phyloP scores from a whole-genome alignment of 1,140 invertebrate genomes.

The Drosophila parvula region DNA sequence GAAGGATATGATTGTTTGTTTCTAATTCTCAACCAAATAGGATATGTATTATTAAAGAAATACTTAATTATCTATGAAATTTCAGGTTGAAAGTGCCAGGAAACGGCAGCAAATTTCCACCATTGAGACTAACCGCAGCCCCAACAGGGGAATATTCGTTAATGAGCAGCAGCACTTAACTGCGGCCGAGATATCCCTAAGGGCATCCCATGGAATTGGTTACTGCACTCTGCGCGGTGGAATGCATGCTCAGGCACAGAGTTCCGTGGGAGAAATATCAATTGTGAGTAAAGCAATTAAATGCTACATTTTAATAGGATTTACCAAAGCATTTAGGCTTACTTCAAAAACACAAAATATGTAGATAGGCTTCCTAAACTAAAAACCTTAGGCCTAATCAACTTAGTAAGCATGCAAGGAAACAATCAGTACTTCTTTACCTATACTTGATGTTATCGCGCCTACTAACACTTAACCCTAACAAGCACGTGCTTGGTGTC shows the following conservation, averaged over 20 bases:
- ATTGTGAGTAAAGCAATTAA: constrained; percentile 53
- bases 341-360: too few relatives aligned
- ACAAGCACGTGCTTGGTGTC: too few relatives aligned
- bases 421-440: too few relatives aligned
- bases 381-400: too few relatives aligned
- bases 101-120: constrained; percentile 90
- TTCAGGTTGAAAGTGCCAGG: constrained; percentile 86
- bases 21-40: too few relatives aligned
- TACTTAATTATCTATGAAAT: background rate
- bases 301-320: background rate
- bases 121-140: constrained; percentile 89
- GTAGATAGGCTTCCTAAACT: too few relatives aligned
- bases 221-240: constrained; percentile 89
- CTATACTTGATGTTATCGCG: too few relatives aligned
- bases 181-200: constrained; percentile 73
- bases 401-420: too few relatives aligned
- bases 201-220: constrained; percentile 85
- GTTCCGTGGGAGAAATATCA: constrained; percentile 60
- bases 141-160: constrained; percentile 86
- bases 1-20: too few relatives aligned
- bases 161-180: constrained; percentile 84
- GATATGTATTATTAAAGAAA: background rate
- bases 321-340: too few relatives aligned
- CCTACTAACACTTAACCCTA: too few relatives aligned
- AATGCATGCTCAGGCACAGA: constrained; percentile 85